A percentile compares a stretch with the other conserved stretches of the same genome.
Evolutionary conservation across 2,888 invertebrate species (phyloP).

Genomic region (Dinocampus coccinellae): DNA sequence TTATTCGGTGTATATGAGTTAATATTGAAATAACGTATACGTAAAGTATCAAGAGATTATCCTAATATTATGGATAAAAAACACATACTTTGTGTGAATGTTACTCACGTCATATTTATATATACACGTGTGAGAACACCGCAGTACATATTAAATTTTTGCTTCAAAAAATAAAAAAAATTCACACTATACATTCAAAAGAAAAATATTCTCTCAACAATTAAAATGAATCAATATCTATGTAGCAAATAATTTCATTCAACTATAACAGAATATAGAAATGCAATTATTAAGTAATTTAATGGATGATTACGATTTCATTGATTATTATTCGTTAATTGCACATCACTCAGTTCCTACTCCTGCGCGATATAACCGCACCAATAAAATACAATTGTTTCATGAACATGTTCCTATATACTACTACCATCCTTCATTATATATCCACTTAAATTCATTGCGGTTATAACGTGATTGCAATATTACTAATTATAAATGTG

Average conservation of each 20-base stretch:
- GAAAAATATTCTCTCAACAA: no score
- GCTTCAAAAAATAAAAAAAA: not conserved
- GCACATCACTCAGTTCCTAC: constrained; percentile 30
- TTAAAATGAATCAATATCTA: not conserved
- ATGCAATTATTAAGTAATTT: constrained; percentile 52
- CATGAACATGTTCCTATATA: not conserved
- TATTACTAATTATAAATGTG: not conserved
- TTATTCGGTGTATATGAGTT: not conserved
- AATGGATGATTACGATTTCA: constrained; percentile 47
- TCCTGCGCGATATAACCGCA: constrained; percentile 23
- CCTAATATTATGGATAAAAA: not conserved
- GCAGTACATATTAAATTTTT: not conserved
- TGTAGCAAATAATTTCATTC: constrained; percentile 46
- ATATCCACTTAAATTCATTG: not conserved
- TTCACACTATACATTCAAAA: no score
- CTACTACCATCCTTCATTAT: not conserved
- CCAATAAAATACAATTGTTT: constrained; percentile 44
- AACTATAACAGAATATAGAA: constrained; percentile 40
- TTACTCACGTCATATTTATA: not conserved
- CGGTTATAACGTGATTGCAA: constrained; percentile 14
- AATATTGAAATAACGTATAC: not conserved
- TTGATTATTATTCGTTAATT: constrained; percentile 50
- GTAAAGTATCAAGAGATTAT: not conserved
- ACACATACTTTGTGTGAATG: not conserved
- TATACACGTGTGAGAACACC: not conserved